These are phyloP conservation scores for Zaprionus lachaisei DNA, from an alignment of 1,140 invertebrate species.

Conservation along the genomic window DNA sequence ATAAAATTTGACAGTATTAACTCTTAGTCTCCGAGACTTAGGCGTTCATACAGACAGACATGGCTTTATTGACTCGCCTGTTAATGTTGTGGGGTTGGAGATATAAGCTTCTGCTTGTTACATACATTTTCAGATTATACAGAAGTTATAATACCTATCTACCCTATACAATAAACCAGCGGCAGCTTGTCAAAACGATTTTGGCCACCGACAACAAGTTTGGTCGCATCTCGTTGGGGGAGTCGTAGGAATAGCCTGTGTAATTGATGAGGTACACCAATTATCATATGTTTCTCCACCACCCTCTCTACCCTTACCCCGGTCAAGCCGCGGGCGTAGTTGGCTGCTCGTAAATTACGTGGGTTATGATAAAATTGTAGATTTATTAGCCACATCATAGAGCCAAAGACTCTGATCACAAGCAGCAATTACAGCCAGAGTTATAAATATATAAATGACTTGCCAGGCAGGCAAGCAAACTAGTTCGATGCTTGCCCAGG, in stretches of 20 bases:
- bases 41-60: no score
- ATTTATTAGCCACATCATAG: constrained; percentile 58
- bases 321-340: constrained; percentile 28
- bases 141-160: no score
- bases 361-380: constrained; percentile 64
- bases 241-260: constrained; percentile 20
- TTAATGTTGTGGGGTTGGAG: no score
- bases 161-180: neutral
- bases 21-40: no score
- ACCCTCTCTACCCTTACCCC: neutral
- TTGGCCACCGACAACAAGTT: constrained; percentile 2
- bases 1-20: no score
- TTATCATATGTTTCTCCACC: constrained; percentile 58
- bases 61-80: no score
- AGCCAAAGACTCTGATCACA: constrained; percentile 18
- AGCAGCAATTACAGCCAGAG: constrained; percentile 55
- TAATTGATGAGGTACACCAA: constrained; percentile 59
- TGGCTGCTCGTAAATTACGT: constrained; percentile 44
- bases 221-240: constrained; percentile 36
- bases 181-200: neutral
- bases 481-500: constrained; percentile 58
- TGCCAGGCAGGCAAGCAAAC: constrained; percentile 42
- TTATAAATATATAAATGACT: constrained; percentile 50
- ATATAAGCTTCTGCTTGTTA: no score
- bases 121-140: no score